Evolutionary conservation across 2,888 invertebrate genomes (phyloP), one percentile per base, ranked within the genome.

Genomic region (Megastigmus dorsalis): DNA sequence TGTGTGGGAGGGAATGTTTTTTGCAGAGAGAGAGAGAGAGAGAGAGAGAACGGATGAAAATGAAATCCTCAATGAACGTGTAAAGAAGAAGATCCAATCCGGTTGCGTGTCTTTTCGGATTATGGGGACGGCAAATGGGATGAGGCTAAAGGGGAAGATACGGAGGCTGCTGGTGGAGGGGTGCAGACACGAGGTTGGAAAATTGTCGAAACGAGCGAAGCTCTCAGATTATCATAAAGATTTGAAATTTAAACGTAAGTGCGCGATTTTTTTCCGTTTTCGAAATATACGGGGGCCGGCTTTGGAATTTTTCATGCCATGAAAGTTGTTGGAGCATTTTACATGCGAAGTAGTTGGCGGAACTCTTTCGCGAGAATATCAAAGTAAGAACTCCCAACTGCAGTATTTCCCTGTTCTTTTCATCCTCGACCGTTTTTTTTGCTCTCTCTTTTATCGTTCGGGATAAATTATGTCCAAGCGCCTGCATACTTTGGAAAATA

Each of bases 181-280:
- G 18, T 7, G 15, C 18, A 7, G 36, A 59, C 13, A n/a, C n/a
- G n/a, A n/a, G n/a, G n/a, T n/a, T n/a, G n/a, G 59, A 70, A 69
- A 59, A 69, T 69, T 52, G 60, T 28, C n/a, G 6, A 10, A 62
- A 45, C 26, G 48, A 43, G 43, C 52, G n/a, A 23, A 69, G 57
- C 28, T 41, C 26, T 50, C n/a, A 41, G 41, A 68, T 74, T 36
- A 68, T 65, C 54, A 55, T 59, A 59, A 59, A 10, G 33, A 66
- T 66, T 59, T 50, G 15, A 59, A 59, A 72, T 72, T 66, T 33
- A 66, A 63, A 54, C 43, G 23, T 38, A 57, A 52, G 26, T 30
- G 50, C 36, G 50, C 36, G 50, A 65, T 57, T 65, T 41, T 33
- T 65, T 57, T 30, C 15, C 28, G 36, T 52, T 48, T 30, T 23